Conservation (phyloP, 2,113 vertebrate species). For the Pterocles gutturalis region DNA sequence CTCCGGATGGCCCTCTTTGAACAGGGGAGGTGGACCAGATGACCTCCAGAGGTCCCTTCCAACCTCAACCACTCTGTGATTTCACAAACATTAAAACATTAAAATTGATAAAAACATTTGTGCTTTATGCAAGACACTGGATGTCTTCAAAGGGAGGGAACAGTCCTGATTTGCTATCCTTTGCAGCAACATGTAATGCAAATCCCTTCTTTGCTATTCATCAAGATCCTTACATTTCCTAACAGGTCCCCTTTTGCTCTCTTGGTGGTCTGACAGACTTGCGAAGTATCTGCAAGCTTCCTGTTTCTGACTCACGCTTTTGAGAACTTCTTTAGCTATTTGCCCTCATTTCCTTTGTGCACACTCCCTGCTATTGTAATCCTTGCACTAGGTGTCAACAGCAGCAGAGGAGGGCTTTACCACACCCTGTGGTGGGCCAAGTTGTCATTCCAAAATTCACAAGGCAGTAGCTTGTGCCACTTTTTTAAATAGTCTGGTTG, state of each 20-base stretch:
- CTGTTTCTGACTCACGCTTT: not conserved
- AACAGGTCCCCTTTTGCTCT: not conserved
- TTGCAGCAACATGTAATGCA: not conserved
- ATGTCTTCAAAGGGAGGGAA: not conserved
- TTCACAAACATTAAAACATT: not conserved
- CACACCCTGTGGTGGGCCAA: not conserved
- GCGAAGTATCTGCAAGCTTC: not conserved
- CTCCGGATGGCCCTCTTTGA: not conserved
- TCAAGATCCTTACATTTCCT: not conserved
- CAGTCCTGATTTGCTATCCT: not conserved
- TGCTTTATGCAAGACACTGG: not conserved
- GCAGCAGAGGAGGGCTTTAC: not conserved
- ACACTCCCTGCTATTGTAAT: not conserved
- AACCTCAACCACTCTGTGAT: not conserved
- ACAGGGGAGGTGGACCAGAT: not conserved
- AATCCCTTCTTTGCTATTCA: not conserved
- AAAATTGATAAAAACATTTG: not conserved
- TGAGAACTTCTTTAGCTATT: not conserved
- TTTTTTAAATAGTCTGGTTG: not conserved
- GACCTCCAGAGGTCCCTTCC: not conserved
- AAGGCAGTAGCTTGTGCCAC: not conserved
- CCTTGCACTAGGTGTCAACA: not conserved
- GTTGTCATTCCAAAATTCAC: not conserved
- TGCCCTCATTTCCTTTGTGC: not conserved
- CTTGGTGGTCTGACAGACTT: not conserved